Evolutionary conservation across 2,113 vertebrate genomes (phyloP).

Genomic region (Miniopterus natalensis): DNA sequence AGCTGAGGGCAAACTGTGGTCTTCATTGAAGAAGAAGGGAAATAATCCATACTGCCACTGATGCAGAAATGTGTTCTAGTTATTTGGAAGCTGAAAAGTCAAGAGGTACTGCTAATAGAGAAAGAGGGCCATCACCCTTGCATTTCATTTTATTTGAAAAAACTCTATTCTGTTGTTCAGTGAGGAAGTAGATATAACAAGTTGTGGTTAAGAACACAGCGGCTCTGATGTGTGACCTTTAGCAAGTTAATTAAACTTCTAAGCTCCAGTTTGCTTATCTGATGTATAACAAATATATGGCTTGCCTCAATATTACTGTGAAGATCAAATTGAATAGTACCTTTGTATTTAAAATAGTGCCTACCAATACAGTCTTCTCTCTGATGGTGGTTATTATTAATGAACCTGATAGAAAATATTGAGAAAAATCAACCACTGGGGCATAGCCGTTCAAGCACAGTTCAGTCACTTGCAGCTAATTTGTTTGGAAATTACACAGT

Average conservation of each 20-base stretch:
- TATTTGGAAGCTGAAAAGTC: slow-evolving; percentile 1
- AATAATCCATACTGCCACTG: neutral
- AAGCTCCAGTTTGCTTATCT: neutral
- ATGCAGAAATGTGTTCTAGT: neutral
- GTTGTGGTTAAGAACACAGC: slow-evolving; percentile 11
- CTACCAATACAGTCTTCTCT: neutral
- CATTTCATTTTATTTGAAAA: neutral
- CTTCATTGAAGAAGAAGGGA: neutral
- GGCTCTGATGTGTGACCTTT: neutral
- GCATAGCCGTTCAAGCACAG: neutral
- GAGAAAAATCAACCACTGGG: neutral
- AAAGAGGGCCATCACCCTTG: neutral
- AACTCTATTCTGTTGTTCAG: neutral
- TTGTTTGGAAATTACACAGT: neutral
- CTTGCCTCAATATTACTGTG: neutral
- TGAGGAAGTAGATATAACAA: neutral
- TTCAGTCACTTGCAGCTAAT: neutral
- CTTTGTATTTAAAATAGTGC: neutral
- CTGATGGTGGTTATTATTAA: slow-evolving; percentile 22
- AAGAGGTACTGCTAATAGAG: neutral
- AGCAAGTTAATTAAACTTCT: slow-evolving; percentile 27
- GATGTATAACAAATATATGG: neutral
- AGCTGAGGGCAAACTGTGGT: neutral
- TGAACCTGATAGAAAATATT: neutral
- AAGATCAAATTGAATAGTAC: slow-evolving; percentile 4